Base-by-base conservation (phyloP, 2,797 vertebrate genomes). In the Semaprochilodus insignis region DNA sequence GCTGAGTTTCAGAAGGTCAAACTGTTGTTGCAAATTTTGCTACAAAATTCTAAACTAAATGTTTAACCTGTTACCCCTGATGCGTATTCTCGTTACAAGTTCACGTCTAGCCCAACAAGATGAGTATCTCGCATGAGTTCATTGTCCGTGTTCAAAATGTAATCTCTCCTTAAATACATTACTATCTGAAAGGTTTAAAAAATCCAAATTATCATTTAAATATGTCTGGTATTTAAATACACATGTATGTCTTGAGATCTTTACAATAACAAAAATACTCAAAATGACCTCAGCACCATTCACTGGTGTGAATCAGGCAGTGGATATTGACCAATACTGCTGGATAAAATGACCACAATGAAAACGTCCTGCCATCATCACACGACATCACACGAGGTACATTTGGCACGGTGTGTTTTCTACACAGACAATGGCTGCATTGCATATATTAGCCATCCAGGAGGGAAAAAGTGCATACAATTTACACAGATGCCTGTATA, bases 341-440 rank as follows among this genome's bases (percentile, higher is more conserved):
- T 4, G 2, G 55, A 57, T 21, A 57, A 57, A 57, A 57, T 57
- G 21, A 23, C 57, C 55, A n/a, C 19, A 19, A 59, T 21, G 19
- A 59, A 59, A 59, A 59, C 17, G n/a, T 59, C 19, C 55, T 59
- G 57, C 57, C 57, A 60, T 60, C 57, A 25, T 63, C 55, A 72
- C 34, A 11, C 40, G 8, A 83, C 70, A 31, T 31, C 31, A 31
- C 31, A 31, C 44, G 40, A 65, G 27, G 1, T 81, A 25, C 51
- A 48, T 66, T 77, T 81, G 73, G 73, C 83, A 80, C 72, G 76
- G 31, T 80, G 6, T 63, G 34, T 72, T 77, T 44, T 55, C 6
- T 2, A 70, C 60, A 72, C 52, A 77, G 75, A 57, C 71, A 16
- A 36, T 75, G 63, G 34, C n/a, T 7, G 48, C 27, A 31, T n/a